phyloP scores from a whole-genome alignment of 2,888 invertebrate species.

The Chirona hameri region DNA sequence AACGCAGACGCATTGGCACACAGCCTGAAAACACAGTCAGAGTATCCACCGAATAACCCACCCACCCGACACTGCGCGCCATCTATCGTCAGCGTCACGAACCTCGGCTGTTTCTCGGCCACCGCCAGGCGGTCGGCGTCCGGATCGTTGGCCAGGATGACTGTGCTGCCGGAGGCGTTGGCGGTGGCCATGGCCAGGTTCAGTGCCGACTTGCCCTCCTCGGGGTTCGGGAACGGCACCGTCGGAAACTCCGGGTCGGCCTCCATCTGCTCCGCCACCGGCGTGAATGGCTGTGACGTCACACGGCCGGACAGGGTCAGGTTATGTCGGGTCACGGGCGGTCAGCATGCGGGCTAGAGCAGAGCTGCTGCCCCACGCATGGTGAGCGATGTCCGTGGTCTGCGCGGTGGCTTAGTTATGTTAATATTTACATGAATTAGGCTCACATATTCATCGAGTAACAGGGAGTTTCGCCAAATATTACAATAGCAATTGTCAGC shows the following conservation, averaged over 20 bases:
- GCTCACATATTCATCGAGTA: too few relatives aligned
- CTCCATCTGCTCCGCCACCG: slow-evolving; percentile 70
- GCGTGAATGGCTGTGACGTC: slow-evolving; percentile 56
- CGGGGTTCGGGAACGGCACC: slow-evolving; percentile 96
- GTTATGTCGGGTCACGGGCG: too few relatives aligned
- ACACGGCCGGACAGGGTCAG: neutral
- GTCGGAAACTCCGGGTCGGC: slow-evolving; percentile 97
- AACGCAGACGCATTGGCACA: too few relatives aligned
- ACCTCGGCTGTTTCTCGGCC: slow-evolving; percentile 74
- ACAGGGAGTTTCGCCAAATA: too few relatives aligned
- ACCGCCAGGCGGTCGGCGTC: slow-evolving; percentile 95
- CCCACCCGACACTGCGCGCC: neutral
- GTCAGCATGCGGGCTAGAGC: too few relatives aligned
- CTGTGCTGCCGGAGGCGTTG: slow-evolving; percentile 59
- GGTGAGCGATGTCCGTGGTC: too few relatives aligned
- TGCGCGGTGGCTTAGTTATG: too few relatives aligned
- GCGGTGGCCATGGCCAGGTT: slow-evolving; percentile 74
- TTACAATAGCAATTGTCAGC: too few relatives aligned
- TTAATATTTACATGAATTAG: too few relatives aligned
- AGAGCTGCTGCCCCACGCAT: too few relatives aligned
- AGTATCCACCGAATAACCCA: too few relatives aligned
- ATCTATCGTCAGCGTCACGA: slow-evolving; percentile 32
- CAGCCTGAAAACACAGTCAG: too few relatives aligned
- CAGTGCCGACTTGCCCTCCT: slow-evolving; percentile 82
- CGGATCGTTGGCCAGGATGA: slow-evolving; percentile 95